Evolutionary conservation across 2,797 vertebrate species (phyloP), one percentile per base, ranked within the genome.

Genomic region (Lacerta agilis): DNA sequence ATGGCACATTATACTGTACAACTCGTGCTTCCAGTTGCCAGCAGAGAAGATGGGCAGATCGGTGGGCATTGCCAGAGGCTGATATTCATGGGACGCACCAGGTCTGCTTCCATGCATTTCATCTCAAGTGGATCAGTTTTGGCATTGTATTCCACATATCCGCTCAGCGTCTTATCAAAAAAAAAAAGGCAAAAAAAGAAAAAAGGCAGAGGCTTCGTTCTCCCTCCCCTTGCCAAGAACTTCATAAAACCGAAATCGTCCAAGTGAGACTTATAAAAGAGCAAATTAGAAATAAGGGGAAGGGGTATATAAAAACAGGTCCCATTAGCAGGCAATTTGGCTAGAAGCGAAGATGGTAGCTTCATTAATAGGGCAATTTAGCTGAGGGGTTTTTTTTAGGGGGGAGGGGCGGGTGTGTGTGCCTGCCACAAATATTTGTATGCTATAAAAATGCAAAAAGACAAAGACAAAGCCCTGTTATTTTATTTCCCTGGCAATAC

Each of bases 341-440:
- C 33, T n/a, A 45, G 76, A 82, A 76, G 2, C 78, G 33, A 88
- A n/a, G 8, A 5, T 38, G n/a, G 8, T n/a, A 7, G 83, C 36
- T 88, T 72, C 38, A 38, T 38, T 49, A 88, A 77, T 81, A 82
- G 81, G 25, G 29, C 1, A 61, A 82, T 72, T 90, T 82, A 87
- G 71, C 38, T 49, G 58, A 3, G 18, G 58, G 27, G 27, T 6
- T 64, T 3, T 18, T 15, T 64, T 6, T 10, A 41, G 27, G 10
- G 20, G 17, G 25, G 8, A 25, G 64, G 33, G 15, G 18, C 1
- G 5, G 6, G 36, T 18, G 9, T 25, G n/a, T 25, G 36, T 0
- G 15, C 5, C 9, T 9, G 25, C 18, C 43, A 33, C 73, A 43
- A 61, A 88, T 73, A 85, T 88, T 64, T 64, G 82, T 23, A 36